These are phyloP conservation scores for Euproctis similis DNA, from an alignment of 2,888 invertebrate genomes.

Conservation along the genomic window DNA sequence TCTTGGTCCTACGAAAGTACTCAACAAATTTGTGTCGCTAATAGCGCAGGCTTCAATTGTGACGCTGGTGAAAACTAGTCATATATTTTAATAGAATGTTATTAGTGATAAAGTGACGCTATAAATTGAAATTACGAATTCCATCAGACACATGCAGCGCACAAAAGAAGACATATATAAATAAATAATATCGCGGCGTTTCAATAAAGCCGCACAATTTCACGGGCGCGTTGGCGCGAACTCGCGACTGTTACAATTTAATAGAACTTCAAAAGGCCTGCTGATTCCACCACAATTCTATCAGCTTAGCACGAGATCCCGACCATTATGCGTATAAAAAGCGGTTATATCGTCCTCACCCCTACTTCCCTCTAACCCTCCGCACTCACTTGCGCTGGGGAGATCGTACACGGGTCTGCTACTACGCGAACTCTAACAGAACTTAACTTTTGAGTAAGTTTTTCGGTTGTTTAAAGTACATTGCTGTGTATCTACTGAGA, in stretches of 20 bases:
- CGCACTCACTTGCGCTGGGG: slow-evolving; percentile 9
- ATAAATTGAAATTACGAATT: slow-evolving; percentile 27
- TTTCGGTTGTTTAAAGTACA: slow-evolving; percentile 52
- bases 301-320: slow-evolving; percentile 72
- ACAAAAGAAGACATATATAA: slow-evolving; percentile 23
- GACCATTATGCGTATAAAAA: slow-evolving; percentile 73
- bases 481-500: slow-evolving; percentile 39
- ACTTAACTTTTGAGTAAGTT: slow-evolving; percentile 42
- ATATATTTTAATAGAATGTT: not conserved
- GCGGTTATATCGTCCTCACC: slow-evolving; percentile 57
- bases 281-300: slow-evolving; percentile 73
- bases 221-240: slow-evolving; percentile 67
- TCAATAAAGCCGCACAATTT: slow-evolving; percentile 72
- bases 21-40: too few relatives aligned
- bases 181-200: slow-evolving; percentile 63
- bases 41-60: not conserved
- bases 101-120: slow-evolving; percentile 5
- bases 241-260: slow-evolving; percentile 71
- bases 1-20: too few relatives aligned
- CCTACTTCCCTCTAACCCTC: slow-evolving; percentile 11
- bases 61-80: too few relatives aligned
- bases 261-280: slow-evolving; percentile 74
- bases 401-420: slow-evolving; percentile 26
- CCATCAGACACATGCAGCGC: slow-evolving; percentile 24
- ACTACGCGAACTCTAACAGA: slow-evolving; percentile 33